Base-by-base conservation (phyloP, 2,113 vertebrate genomes). In the Eublepharis macularius region DNA sequence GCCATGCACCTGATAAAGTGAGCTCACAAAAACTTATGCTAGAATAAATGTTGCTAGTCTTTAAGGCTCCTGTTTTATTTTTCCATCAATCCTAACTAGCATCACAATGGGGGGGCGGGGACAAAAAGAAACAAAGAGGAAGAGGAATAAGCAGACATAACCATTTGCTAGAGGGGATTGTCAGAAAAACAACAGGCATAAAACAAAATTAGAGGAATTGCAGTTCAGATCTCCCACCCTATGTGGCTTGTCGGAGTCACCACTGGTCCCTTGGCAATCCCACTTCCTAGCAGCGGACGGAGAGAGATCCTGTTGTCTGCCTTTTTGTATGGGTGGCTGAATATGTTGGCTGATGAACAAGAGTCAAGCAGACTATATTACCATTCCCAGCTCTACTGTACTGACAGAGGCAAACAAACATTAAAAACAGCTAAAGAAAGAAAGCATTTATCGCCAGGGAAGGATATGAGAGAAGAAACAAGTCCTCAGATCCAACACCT, bases 241-340 rank as follows among this genome's bases (percentile, higher is more conserved):
- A 0, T 0, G 1, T 34, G 65, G 80, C 2, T 80, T 65, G 19
- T 54, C 60, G 86, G 36, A 65, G 47, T 43, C 69, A 79, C 47
- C 36, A 63, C 47, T 77, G 36, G 85, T 39, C 68, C 73, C 29
- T 60, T 77, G 76, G 77, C 11, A 60, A 83, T 57, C 34, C n/a
- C 14, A 14, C 49, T 14, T 51, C n/a, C 41, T 83, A 1, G 1
- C 0, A 0, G 57, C 51, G 74, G 60, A 73, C 11, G 21, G 11
- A 49, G 0, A 0, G 21, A 72, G 74, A 41, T 7, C 39, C 72
- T 83, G 81, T 26, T 73, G 39, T 0, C 1, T 2, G 8, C 3
- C 4, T 29, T 1, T 73, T 19, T 65, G 78, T 16, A 4, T 41
- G 13, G 1, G 0, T 80, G 66, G 0, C 0, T 0, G 0, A 39